These are phyloP conservation scores for Tangara arthus DNA, from an alignment of 2,797 vertebrate species.

Conservation along the genomic window DNA sequence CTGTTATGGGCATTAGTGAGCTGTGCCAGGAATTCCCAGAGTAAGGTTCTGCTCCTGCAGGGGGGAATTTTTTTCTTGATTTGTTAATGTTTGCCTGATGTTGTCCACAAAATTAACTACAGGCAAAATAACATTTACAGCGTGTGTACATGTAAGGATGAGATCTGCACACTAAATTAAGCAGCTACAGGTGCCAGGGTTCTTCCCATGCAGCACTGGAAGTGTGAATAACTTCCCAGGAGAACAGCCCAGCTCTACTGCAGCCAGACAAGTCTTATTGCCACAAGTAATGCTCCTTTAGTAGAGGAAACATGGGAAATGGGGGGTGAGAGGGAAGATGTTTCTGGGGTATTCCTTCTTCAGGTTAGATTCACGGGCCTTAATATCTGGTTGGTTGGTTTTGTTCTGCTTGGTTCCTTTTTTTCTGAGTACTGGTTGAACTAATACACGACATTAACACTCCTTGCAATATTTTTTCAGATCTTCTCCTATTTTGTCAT, in stretches of 20 bases:
- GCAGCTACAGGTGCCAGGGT: background rate
- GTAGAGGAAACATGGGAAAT: background rate
- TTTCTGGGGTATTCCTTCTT: background rate
- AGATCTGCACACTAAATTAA: background rate
- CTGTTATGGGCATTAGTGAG: background rate
- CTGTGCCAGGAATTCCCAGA: background rate
- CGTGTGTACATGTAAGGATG: fast-evolving
- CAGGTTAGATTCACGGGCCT: background rate
- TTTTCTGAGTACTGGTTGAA: background rate
- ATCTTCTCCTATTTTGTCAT: background rate
- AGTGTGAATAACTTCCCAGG: background rate
- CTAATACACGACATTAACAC: background rate
- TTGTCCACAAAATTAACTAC: background rate
- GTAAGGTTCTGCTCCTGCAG: background rate
- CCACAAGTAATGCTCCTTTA: background rate
- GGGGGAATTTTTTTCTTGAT: background rate
- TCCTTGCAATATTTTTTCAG: background rate
- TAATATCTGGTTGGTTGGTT: background rate
- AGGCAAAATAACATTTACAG: background rate
- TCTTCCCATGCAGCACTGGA: background rate
- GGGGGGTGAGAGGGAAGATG: background rate
- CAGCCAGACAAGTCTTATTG: background rate
- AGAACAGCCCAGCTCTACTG: background rate
- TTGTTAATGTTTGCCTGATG: background rate
- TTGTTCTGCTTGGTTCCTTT: background rate